These are phyloP conservation scores for Ophthalmotilapia sp. DNA, from an alignment of 2,113 vertebrate species.

Conservation along the genomic window DNA sequence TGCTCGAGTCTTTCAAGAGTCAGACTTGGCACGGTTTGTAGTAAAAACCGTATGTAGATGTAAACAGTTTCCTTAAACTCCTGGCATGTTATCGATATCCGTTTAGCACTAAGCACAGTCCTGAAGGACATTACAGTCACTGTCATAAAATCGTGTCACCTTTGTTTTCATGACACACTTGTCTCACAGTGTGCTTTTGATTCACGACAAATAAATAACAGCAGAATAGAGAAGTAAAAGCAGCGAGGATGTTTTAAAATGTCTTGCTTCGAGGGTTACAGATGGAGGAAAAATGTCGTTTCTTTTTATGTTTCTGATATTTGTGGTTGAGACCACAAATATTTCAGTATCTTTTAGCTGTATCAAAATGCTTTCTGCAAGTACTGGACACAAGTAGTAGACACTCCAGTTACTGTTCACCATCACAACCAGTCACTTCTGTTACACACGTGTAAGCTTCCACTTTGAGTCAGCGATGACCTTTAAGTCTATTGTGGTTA, in stretches of 20 bases:
- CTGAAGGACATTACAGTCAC: neutral
- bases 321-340: neutral
- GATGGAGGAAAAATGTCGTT: accelerated
- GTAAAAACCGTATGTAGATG: neutral
- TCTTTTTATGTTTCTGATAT: neutral
- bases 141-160: neutral
- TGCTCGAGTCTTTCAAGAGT: neutral
- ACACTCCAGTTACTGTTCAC: neutral
- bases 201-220: neutral
- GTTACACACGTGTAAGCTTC: neutral
- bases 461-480: neutral
- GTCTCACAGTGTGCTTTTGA: neutral
- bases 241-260: neutral
- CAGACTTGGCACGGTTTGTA: neutral
- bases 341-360: neutral
- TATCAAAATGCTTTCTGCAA: neutral
- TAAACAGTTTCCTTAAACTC: neutral
- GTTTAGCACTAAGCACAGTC: neutral
- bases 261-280: neutral
- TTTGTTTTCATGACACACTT: neutral
- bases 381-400: neutral
- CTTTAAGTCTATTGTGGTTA: neutral
- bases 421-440: neutral
- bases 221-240: neutral
- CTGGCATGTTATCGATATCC: neutral